phyloP scores from a whole-genome alignment of 1,140 invertebrate genomes.

The Bombus confusus region DNA sequence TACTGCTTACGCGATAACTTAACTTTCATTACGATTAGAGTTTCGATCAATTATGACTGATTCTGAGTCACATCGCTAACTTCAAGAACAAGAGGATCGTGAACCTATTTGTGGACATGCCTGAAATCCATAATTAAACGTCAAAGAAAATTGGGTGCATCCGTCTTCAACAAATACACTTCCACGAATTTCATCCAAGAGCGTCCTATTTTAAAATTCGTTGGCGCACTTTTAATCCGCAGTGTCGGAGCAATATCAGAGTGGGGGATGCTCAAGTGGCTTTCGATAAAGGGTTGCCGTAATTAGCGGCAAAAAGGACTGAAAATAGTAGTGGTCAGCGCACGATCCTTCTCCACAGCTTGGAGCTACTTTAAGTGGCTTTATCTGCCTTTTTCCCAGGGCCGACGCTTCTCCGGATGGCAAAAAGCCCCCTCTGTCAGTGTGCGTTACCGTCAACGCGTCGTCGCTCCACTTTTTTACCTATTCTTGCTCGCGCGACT shows the following conservation, averaged over 20 bases:
- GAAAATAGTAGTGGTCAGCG: slow-evolving; percentile 50
- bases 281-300: slow-evolving; percentile 46
- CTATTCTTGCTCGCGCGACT: background rate
- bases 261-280: slow-evolving; percentile 5
- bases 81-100: background rate
- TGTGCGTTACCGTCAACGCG: slow-evolving; percentile 36
- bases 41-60: background rate
- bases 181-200: slow-evolving; percentile 32
- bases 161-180: background rate
- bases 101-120: background rate
- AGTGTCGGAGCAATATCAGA: background rate
- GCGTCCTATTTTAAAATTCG: slow-evolving; percentile 46
- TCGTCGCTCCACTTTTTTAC: slow-evolving; percentile 22
- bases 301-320: slow-evolving; percentile 57
- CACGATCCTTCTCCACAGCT: background rate
- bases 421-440: slow-evolving; percentile 56
- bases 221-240: slow-evolving; percentile 6
- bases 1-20: background rate
- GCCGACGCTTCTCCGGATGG: slow-evolving; percentile 27
- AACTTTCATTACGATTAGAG: background rate
- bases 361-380: slow-evolving; percentile 28
- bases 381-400: slow-evolving; percentile 61
- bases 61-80: background rate
- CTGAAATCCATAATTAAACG: background rate
- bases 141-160: background rate